Conservation (phyloP, 2,113 vertebrate genomes). For the Ivindomyrus marchei region DNA sequence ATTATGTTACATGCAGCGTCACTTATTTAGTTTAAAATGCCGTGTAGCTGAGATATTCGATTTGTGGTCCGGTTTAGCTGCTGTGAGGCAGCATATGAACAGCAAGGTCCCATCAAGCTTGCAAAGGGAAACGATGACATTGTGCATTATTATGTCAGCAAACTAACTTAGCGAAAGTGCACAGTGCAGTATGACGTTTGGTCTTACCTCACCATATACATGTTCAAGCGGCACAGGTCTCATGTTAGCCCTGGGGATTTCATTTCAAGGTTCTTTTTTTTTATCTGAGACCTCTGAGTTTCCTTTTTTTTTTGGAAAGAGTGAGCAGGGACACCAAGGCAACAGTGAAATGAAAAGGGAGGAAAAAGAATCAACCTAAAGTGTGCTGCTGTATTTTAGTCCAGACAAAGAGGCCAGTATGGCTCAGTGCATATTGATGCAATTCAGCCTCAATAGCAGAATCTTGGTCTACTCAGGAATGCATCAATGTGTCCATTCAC, state of each 20-base stretch:
- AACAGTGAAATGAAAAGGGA: slow-evolving; percentile 8
- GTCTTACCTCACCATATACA: too few species aligned
- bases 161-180: not conserved
- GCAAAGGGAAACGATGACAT: not conserved
- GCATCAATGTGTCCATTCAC: slow-evolving; percentile 45
- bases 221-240: not conserved
- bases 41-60: not conserved
- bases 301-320: not conserved
- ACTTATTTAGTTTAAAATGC: not conserved
- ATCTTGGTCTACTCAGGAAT: slow-evolving; percentile 35
- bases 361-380: slow-evolving; percentile 28
- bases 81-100: not conserved
- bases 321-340: slow-evolving; percentile 4
- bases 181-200: not conserved
- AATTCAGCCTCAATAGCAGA: slow-evolving; percentile 41
- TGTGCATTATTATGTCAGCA: not conserved
- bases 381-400: slow-evolving; percentile 27
- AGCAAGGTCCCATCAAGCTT: not conserved
- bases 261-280: not conserved
- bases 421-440: slow-evolving; percentile 45
- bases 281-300: not conserved
- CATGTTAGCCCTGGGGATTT: not conserved
- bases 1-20: not conserved
- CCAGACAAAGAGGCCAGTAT: slow-evolving; percentile 39
- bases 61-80: not conserved